A percentile compares a stretch with the other conserved stretches of the same genome.
Evolutionary conservation across 2,888 invertebrate species (phyloP).

Genomic region (Ochropleura plecta): DNA sequence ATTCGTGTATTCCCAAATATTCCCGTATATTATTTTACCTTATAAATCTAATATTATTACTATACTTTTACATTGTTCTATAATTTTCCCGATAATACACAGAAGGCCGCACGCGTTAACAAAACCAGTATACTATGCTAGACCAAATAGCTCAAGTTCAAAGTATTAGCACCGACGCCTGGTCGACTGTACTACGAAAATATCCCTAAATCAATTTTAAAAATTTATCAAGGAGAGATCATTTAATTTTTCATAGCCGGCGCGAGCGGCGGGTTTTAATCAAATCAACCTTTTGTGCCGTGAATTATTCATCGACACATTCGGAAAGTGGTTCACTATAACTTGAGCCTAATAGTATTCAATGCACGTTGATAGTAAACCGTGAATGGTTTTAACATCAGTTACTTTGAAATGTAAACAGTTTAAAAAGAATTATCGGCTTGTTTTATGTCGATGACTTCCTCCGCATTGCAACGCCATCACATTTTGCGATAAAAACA

Average conservation of each 20-base stretch:
- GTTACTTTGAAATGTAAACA: conserved; percentile 34
- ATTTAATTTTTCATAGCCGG: conserved; percentile 44
- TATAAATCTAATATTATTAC: not conserved
- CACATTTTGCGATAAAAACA: not conserved
- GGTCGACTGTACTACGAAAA: conserved; percentile 7
- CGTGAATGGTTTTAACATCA: conserved; percentile 51
- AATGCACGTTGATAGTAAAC: conserved; percentile 52
- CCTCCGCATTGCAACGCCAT: not conserved
- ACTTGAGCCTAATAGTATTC: conserved; percentile 53
- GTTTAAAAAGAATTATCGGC: conserved; percentile 28
- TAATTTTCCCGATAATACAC: not conserved
- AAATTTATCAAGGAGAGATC: conserved; percentile 27
- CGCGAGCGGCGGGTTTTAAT: conserved; percentile 51
- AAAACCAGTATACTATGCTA: not conserved
- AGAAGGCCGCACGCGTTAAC: not conserved
- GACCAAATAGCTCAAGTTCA: not conserved
- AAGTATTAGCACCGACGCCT: not conserved
- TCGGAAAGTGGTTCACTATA: conserved; percentile 57
- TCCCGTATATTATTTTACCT: not conserved
- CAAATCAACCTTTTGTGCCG: conserved; percentile 58
- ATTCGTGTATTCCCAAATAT: too few relatives aligned
- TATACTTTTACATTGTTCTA: not conserved
- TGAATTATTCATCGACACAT: conserved; percentile 64
- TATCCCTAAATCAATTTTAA: not conserved
- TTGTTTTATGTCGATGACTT: conserved; percentile 38